Evolutionary conservation across 2,888 invertebrate species (phyloP), one percentile per base, ranked within the genome.

Genomic region (Nymphalis urticae): DNA sequence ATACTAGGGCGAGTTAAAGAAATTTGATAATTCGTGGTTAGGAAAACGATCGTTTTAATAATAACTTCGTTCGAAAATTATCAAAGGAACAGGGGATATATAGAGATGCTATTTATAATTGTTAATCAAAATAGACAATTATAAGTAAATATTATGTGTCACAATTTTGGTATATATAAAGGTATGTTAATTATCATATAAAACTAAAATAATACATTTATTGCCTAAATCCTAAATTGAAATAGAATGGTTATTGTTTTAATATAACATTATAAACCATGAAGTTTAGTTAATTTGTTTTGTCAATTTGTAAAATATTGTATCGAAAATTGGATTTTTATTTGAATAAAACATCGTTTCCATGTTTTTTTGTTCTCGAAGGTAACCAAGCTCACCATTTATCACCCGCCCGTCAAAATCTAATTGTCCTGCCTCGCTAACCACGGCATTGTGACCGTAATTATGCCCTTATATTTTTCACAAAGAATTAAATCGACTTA

Each of bases 1-100:
- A 91, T 91, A 77, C 86, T 89, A 90, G 89, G 89, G 89, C 86
- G 82, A 87, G 84, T 82, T 81, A 79, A 86, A 86, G 90, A 91
- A 90, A 92, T 92, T 91, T 89, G 92, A 92, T 92, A 92, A 92
- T 92, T 89, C 88, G 86, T 87, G 90, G 92, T 90, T 91, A 87
- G 86, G 81, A 80, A 87, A 90, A 89, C 87, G 90, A 87, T 88
- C 87, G 81, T 88, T 91, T 92, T 92, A 91, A 92, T 92, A 89
- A 92, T 87, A 87, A 89, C 85, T 85, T 84, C 79, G 84, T 85
- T 87, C 85, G 81, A 85, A 83, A 82, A 84, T 87, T 88, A 84
- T 82, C 80, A 80, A 72, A 68, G 24, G 85, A 80, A 84, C 78
- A 84, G 21, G 62, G 70, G 75, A 77, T 64, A 65, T 4, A 54